phyloP scores from a whole-genome alignment of 2,797 vertebrate genomes.

The Scolopax bukidnonensis region DNA sequence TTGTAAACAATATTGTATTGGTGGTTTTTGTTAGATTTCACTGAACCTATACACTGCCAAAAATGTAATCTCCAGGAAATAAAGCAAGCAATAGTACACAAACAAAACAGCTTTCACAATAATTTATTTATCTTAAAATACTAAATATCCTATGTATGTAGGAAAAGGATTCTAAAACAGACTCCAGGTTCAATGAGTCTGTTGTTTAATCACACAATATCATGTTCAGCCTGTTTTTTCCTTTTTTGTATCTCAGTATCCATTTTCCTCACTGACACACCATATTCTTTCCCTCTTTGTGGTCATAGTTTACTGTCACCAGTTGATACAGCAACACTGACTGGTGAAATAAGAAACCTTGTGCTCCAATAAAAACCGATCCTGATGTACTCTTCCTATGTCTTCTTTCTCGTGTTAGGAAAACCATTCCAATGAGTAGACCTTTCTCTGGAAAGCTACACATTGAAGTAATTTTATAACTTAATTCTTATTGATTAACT shows the following conservation, averaged over 20 bases:
- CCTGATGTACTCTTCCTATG: neutral
- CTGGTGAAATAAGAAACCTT: constrained; percentile 10
- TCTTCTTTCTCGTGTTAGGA: neutral
- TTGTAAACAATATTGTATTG: constrained; percentile 49
- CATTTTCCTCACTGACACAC: neutral
- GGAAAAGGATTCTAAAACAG: constrained; percentile 5
- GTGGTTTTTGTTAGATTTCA: neutral
- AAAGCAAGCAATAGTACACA: constrained; percentile 1
- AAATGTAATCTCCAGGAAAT: neutral
- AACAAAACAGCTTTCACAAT: neutral
- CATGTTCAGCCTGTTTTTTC: neutral
- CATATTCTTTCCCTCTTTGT: neutral
- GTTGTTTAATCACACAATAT: neutral
- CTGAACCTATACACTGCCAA: neutral
- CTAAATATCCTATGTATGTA: neutral
- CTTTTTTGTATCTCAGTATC: neutral
- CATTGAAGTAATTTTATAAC: neutral
- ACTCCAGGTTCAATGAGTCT: neutral
- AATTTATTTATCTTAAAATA: neutral
- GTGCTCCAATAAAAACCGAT: neutral
- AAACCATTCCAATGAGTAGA: neutral
- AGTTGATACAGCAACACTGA: neutral
- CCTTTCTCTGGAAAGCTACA: neutral
- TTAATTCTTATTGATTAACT: constrained; percentile 1
- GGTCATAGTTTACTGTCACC: neutral